Evolutionary conservation across 2,113 vertebrate genomes (phyloP).

Genomic region (Micromys minutus): DNA sequence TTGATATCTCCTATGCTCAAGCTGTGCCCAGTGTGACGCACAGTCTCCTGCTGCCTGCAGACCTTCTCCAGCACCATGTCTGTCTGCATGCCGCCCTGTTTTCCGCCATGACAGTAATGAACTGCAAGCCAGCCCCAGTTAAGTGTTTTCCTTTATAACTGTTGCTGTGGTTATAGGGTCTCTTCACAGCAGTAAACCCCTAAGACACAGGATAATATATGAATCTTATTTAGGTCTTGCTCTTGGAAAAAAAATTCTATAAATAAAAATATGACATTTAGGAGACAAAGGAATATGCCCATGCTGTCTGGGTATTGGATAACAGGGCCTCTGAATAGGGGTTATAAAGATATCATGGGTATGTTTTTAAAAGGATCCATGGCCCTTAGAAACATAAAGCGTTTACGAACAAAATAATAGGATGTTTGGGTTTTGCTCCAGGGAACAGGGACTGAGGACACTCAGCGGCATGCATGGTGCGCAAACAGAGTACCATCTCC

Average conservation of each 20-base stretch:
- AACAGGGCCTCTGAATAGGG: not conserved
- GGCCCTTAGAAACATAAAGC: not conserved
- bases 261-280: slow-evolving; percentile 1
- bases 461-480: not conserved
- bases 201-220: not conserved
- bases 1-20: not conserved
- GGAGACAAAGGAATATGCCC: not conserved
- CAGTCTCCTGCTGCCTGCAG: not conserved
- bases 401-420: slow-evolving; percentile 14
- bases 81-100: not conserved
- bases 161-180: not conserved
- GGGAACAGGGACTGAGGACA: not conserved
- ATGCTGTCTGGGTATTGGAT: not conserved
- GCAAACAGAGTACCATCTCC: too few relatives aligned
- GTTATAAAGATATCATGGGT: not conserved
- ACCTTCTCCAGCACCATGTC: not conserved
- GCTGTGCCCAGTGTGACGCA: not conserved
- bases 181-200: not conserved
- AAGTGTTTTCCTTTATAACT: not conserved
- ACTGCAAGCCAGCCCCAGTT: not conserved
- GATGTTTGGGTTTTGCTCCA: not conserved
- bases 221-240: not conserved
- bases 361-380: not conserved
- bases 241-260: not conserved
- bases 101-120: not conserved